Evolutionary conservation across 1,140 invertebrate species (phyloP).

Genomic region (Intoshia linei): DNA sequence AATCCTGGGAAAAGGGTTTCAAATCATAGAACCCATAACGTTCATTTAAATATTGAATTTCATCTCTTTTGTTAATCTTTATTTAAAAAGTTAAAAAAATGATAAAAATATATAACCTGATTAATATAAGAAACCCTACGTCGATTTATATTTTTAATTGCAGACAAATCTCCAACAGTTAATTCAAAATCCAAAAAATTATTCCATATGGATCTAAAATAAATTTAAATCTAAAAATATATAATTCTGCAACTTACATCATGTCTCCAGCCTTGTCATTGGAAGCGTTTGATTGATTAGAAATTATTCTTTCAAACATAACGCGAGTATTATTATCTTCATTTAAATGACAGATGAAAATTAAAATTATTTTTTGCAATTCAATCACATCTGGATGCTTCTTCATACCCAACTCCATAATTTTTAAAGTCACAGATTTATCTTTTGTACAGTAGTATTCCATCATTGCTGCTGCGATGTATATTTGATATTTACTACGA

Average conservation of each 20-base stretch:
- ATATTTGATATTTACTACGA: constrained; percentile 55
- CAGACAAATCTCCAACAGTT: constrained; percentile 80
- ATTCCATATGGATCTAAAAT: constrained; percentile 71
- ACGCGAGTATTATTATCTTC: constrained; percentile 97
- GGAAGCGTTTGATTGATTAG: not conserved
- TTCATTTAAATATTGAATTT: too few relatives aligned
- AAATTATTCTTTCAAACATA: constrained; percentile 53
- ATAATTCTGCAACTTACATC: not conserved
- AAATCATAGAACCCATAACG: too few relatives aligned
- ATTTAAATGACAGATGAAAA: constrained; percentile 84
- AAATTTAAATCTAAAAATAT: not conserved
- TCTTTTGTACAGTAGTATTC: constrained; percentile 98
- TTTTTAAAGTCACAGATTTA: constrained; percentile 79
- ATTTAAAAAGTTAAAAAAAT: too few relatives aligned
- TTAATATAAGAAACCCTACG: too few relatives aligned
- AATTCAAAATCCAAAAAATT: constrained; percentile 87
- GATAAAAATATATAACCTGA: too few relatives aligned
- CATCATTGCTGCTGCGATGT: constrained; percentile 75
- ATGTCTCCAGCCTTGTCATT: not conserved
- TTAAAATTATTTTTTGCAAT: constrained; percentile 71
- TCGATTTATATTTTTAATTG: constrained; percentile 85
- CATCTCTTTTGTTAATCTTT: too few relatives aligned
- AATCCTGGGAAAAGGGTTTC: too few relatives aligned
- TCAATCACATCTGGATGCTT: constrained; percentile 70
- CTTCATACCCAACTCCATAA: constrained; percentile 84